Conservation (phyloP, 2,888 invertebrate genomes). For the Tyria jacobaeae region DNA sequence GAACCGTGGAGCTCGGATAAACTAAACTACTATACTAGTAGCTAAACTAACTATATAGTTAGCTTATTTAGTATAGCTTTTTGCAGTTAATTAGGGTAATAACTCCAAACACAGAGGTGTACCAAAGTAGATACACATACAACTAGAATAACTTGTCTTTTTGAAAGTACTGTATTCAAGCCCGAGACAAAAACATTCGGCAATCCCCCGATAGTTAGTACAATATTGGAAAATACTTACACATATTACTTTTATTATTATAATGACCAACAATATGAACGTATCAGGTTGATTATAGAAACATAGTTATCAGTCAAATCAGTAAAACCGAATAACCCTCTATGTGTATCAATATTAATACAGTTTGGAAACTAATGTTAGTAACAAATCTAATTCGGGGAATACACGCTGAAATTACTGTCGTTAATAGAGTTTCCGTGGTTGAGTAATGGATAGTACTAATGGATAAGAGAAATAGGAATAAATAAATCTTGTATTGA, state of each 20-base stretch:
- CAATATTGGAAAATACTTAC: too few relatives aligned
- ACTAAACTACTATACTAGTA: too few relatives aligned
- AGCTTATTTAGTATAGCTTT: too few relatives aligned
- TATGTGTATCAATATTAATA: background rate
- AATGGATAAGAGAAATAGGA: slow-evolving; percentile 31
- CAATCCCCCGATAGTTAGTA: too few relatives aligned
- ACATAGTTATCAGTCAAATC: background rate
- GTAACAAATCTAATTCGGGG: slow-evolving; percentile 42
- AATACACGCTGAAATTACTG: slow-evolving; percentile 26
- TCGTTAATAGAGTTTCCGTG: slow-evolving; percentile 38
- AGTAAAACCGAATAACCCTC: background rate
- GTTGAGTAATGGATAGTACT: slow-evolving; percentile 41
- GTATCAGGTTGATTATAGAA: background rate
- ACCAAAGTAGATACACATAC: too few relatives aligned
- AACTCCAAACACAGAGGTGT: too few relatives aligned
- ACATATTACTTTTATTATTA: too few relatives aligned
- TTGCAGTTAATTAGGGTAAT: too few relatives aligned
- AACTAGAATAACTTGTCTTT: too few relatives aligned
- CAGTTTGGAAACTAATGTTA: slow-evolving; percentile 5
- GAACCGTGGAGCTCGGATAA: too few relatives aligned
- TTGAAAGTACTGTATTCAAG: background rate
- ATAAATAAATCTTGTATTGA: background rate
- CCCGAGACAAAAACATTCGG: too few relatives aligned
- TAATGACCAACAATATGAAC: background rate
- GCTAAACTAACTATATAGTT: too few relatives aligned